Base-by-base conservation (phyloP, 1,140 invertebrate genomes). In the Danaus plexippus region DNA sequence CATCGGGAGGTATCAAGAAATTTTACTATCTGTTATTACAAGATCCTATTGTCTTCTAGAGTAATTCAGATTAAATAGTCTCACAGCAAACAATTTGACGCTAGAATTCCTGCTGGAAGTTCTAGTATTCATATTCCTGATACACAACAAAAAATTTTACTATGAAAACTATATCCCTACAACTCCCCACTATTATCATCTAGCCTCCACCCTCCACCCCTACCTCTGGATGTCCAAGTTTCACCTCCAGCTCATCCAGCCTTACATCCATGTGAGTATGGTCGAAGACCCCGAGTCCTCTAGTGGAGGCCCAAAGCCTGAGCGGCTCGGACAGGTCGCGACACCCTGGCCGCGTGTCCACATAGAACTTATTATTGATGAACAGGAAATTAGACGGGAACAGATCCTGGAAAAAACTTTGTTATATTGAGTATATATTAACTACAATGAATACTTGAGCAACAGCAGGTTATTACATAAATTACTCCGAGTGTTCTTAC, bases 341-440 rank as follows among this genome's bases (percentile, higher is more conserved):
- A 72, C 91, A 91, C 1, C 83, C 66, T 61, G 88, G 66, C 9
- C 94, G 88, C 50, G 73, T 84, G 76, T 96, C 94, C 80, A 93
- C 93, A 79, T 95, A 95, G 82, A 96, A 95, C 32, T 89, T 91
- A 59, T 92, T 89, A 73, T 93, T 91, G 49, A 96, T 94, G 69
- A 92, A 95, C 69, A 95, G 92, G 72, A 94, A 94, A 0, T 91
- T 91, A 0, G 94, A 93, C 61, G 90, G 91, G 66, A 92, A 93
- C 13, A 91, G 47, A 59, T 92, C 89, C 92, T 93, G 75, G 5
- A 69, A 79, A 66, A 56, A 57, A 58, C 66, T 59, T 44, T 13
- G 12, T 11, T 22, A n/a, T 50, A 51, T 57, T 9, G 9, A 51
- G 10, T 52, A 32, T 6, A 32, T 6, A 32, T 32, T 32, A 32